phyloP scores from a whole-genome alignment of 2,888 invertebrate species.

The Acronicta psi region DNA sequence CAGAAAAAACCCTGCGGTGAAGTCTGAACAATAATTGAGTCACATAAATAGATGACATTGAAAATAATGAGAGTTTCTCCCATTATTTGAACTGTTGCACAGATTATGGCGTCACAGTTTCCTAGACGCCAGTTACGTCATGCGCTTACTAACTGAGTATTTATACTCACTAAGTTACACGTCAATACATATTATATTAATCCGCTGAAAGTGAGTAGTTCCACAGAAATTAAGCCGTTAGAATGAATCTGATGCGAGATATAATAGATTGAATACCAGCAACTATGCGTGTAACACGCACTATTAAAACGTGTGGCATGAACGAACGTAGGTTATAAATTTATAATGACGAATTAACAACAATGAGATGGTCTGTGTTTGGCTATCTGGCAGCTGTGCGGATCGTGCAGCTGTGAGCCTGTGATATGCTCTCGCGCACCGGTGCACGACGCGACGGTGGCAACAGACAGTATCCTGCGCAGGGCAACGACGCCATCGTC shows the following conservation, averaged over 20 bases:
- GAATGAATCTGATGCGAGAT: constrained; percentile 22
- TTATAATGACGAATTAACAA: constrained; percentile 20
- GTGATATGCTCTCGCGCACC: constrained; percentile 17
- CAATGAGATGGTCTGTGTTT: constrained; percentile 5
- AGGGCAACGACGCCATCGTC: constrained; percentile 37
- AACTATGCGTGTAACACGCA: constrained; percentile 23
- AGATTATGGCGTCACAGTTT: constrained; percentile 33
- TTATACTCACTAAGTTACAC: constrained; percentile 22
- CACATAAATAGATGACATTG: constrained; percentile 21
- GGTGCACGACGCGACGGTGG: constrained; percentile 2
- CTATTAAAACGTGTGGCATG: constrained; percentile 17
- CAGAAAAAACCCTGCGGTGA: too few species aligned
- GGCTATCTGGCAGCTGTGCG: constrained; percentile 13
- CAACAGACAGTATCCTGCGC: constrained; percentile 22
- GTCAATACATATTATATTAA: constrained; percentile 37
- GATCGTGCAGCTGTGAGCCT: constrained; percentile 22
- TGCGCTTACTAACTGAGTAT: constrained; percentile 27
- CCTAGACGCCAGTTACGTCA: constrained; percentile 45
- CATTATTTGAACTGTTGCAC: constrained; percentile 25
- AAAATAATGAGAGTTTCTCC: constrained; percentile 35
- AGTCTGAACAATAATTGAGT: neutral
- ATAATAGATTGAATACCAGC: constrained; percentile 8
- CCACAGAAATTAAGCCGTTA: constrained; percentile 24
- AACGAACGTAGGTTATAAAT: constrained; percentile 16
- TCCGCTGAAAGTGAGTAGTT: constrained; percentile 28